Base-by-base conservation (phyloP, 1,140 invertebrate species). In the Trichomalopsis sarcophagae region DNA sequence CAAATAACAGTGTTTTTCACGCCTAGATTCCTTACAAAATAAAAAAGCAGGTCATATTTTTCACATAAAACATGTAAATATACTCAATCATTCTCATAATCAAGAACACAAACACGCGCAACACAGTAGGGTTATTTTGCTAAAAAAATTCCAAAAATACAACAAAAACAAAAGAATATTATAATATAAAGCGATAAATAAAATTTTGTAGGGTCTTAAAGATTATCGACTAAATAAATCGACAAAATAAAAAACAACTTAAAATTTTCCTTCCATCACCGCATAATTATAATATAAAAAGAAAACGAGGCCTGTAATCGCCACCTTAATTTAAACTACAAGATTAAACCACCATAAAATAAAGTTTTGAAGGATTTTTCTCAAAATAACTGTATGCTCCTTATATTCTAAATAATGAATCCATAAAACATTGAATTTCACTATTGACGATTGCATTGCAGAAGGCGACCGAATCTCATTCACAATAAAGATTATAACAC, bases 331-430 rank as follows among this genome's bases (percentile, higher is more conserved):
- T 27, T 27, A 71, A 66, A 40, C 36, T 66, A 17, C 5, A 11
- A 27, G n/a, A 27, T 4, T 66, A 76, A 75, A 82, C 2, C 2
- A 36, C n/a, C 21, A 55, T 30, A 47, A 75, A 66, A 62, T 50
- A 73, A 75, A 75, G 62, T 82, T 82, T 75, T 55, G 30, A 82
- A 75, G 23, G n/a, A 75, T 82, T 76, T 82, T 75, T 82, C 50
- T 75, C 21, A 23, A 40, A 82, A 11, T 33, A 77, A 77, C 1
- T 74, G 73, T 74, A 71, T n/a, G 27, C 68, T 33, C 23, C 30
- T 71, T 30, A 27, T 30, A 27, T 30, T 13, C 10, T 30, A 33
- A 13, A n/a, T n/a, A 30, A 33, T 30, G n/a, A 1, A 33, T 27
- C 23, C 10, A 71, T 13, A 71, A 33, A 30, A 71, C 23, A 71